Evolutionary conservation across 1,140 invertebrate species (phyloP), one percentile per base, ranked within the genome.

Genomic region (Cataglyphis hispanica): DNA sequence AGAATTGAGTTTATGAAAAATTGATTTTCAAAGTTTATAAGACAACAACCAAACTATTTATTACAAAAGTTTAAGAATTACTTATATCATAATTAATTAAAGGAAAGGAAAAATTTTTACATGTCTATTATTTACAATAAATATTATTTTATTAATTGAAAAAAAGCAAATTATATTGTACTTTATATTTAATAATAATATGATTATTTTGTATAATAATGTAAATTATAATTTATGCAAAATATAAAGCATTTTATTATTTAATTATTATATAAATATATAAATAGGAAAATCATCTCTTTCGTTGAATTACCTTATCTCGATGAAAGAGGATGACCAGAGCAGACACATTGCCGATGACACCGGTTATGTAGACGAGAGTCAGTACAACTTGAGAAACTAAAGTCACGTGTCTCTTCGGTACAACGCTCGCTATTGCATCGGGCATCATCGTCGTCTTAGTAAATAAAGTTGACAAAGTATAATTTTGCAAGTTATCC

Each of bases 311-410:
- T 78, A 95, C 95, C 94, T 95, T 95, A 80, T 95, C 94, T n/a
- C 89, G 91, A 85, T 95, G 95, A 85, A 95, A 95, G 8, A 97
- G 93, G 81, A 97, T 96, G 53, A 95, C 93, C n/a, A 97, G 91
- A 6, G 97, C 96, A 1, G 95, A 94, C 16, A 96, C 85, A 87
- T 97, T 97, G 2, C 96, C 96, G 10, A 95, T 87, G 22, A 96
- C 95, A 16, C 97, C 97, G 4, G 95, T 93, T 5, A 96, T 83
- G 85, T 97, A 97, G 50, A 95, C 95, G 8, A 95, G 78, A 0
- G 96, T 96, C 37, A 96, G 92, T 0, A 96, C 87, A 4, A 95
- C 85, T 89, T 96, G 96, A 7, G 90, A 77, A 0, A 88, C 90
- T 11, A 94, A 80, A 7, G 89, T 88, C 50, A 95, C 77, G 86